Evolutionary conservation across 1,140 invertebrate genomes (phyloP).

Genomic region (Antheraea pernyi): DNA sequence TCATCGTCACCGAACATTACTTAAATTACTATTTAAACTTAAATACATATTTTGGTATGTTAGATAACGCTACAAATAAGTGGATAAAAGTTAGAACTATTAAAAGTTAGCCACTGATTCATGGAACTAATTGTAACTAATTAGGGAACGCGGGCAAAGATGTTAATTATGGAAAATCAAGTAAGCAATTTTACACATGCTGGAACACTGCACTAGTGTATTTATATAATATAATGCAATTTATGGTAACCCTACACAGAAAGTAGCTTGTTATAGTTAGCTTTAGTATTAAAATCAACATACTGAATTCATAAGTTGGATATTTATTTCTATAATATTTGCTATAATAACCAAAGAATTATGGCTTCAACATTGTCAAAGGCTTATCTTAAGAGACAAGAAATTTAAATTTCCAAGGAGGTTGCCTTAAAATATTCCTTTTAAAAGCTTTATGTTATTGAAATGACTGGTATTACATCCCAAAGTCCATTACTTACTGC

Average conservation of each 20-base stretch:
- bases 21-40: too few relatives aligned
- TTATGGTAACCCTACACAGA: neutral
- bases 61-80: too few relatives aligned
- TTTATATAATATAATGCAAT: too few relatives aligned
- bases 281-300: slow-evolving; percentile 3
- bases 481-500: slow-evolving; percentile 57
- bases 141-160: too few relatives aligned
- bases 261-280: neutral
- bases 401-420: slow-evolving; percentile 31
- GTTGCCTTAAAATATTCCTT: slow-evolving; percentile 37
- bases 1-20: too few relatives aligned
- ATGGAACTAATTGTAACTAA: too few relatives aligned
- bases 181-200: too few relatives aligned
- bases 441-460: slow-evolving; percentile 56
- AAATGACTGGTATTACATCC: slow-evolving; percentile 58
- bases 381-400: slow-evolving; percentile 20
- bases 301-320: neutral
- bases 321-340: neutral
- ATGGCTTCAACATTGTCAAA: slow-evolving; percentile 14
- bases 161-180: too few relatives aligned
- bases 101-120: too few relatives aligned
- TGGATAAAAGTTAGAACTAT: too few relatives aligned
- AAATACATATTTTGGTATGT: too few relatives aligned
- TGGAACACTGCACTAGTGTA: too few relatives aligned
- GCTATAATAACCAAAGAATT: neutral